Base-by-base conservation (phyloP, 2,888 invertebrate species). In the Drosophila yooni region DNA sequence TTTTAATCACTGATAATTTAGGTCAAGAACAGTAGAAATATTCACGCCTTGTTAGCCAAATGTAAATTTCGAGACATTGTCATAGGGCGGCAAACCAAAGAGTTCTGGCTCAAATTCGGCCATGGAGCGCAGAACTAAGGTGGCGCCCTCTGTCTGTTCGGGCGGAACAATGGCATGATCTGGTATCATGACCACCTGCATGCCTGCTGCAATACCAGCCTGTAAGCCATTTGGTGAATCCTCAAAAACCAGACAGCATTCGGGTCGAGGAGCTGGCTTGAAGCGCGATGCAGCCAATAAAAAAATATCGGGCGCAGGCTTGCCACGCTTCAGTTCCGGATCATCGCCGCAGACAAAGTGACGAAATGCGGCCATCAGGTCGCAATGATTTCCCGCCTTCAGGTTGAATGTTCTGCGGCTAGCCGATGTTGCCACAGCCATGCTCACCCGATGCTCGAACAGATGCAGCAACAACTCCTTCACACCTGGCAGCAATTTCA, bases 261-360 rank as follows among this genome's bases (percentile, higher is more conserved):
- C 94, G 13, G 95, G 95, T 95, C 96, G 96, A n/a, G 96, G 96
- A 76, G 94, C 93, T 64, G 95, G 95, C 0, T 94, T 93, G 92
- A 98, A 98, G 73, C 97, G 93, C 0, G 94, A 93, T 0, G 97
- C 96, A 57, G 96, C 95, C 0, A 97, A 94, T 15, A 96, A 92
- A 91, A 97, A 98, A 78, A 97, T 96, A 91, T 98, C 98, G 0
- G 98, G 98, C 65, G 95, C 94, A 0, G 98, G 98, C 93, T 98
- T 98, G 1, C 98, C 97, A 66, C 94, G 93, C 88, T 95, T 95
- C 1, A 98, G 96, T 72, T 97, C 96, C 0, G 96, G 95, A 92
- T 98, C 98, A 29, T 95, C 96, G 3, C 96, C 97, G 90, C 6
- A 95, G 1, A 98, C 97, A 88, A 95, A 94, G 88, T 97, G 97